A percentile compares a stretch with the other conserved stretches of the same genome.
These are phyloP conservation scores for Zaprionus lachaisei DNA, from an alignment of 1,140 invertebrate genomes.

Conservation along the genomic window DNA sequence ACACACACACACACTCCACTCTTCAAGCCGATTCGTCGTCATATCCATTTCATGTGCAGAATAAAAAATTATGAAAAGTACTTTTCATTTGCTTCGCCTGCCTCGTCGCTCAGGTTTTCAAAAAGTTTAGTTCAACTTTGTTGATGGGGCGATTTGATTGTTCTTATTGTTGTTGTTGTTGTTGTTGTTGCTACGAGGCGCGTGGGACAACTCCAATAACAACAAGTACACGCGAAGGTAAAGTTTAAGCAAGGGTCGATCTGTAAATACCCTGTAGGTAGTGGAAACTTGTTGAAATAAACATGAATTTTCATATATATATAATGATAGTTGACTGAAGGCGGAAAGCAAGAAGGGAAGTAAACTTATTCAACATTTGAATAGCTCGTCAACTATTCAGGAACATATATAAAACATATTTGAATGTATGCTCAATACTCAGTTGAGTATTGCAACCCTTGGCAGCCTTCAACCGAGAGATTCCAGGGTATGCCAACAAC, in stretches of 20 bases:
- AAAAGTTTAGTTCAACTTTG: constrained; percentile 12
- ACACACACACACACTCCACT: not conserved
- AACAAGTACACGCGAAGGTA: not conserved
- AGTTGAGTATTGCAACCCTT: not conserved
- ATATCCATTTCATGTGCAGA: constrained; percentile 44
- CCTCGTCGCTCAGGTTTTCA: constrained; percentile 67
- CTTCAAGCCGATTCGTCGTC: not conserved
- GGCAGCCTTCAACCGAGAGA: not conserved
- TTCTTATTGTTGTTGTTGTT: constrained; percentile 18
- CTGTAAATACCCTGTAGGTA: not conserved
- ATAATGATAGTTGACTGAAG: too few species aligned
- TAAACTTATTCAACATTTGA: not conserved
- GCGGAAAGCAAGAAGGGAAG: too few species aligned
- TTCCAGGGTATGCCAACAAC: constrained; percentile 3
- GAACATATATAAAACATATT: not conserved
- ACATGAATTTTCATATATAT: too few species aligned
- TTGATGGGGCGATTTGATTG: constrained; percentile 17
- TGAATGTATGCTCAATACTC: not conserved
- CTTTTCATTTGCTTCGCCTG: constrained; percentile 68
- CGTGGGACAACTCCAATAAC: constrained; percentile 32
- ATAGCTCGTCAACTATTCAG: not conserved
- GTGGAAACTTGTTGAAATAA: too few species aligned
- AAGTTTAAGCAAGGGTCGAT: constrained; percentile 1
- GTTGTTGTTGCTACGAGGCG: constrained; percentile 12
- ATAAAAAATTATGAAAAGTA: constrained; percentile 70